Base-by-base conservation (phyloP, 2,113 vertebrate species). In the Erythrocercus mccallii region DNA sequence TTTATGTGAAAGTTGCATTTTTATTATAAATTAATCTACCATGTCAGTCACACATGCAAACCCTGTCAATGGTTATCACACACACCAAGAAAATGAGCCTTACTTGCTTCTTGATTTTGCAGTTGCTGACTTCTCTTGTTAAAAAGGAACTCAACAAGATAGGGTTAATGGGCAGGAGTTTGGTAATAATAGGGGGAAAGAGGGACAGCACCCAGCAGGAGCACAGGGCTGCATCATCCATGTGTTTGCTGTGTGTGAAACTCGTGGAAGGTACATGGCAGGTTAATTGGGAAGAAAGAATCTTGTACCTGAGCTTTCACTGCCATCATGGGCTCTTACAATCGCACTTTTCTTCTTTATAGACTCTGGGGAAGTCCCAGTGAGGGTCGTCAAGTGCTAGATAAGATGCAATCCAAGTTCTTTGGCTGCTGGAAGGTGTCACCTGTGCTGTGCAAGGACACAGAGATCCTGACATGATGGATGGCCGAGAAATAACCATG, bases 11-110 rank as follows among this genome's bases (percentile, higher is more conserved):
- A 84, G 66, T 57, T 92, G 40, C 28, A 31, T 68, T 93, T 94
- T 86, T 84, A 91, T 86, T 91, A 37, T 78, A 60, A 94, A 84
- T 84, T 86, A 92, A 94, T 92, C 65, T 81, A 64, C 92, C 12
- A 3, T 66, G 81, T 56, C 94, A 86, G 80, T 74, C 86, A 86
- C 73, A 81, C 69, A 58, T 40, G 64, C 62, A 91, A 86, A 48
- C 47, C 40, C 51, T 64, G 51, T 27, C 94, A 37, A 11, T 76
- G 77, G 80, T 45, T 77, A 78, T 81, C 65, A 30, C 31, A n/a
- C 21, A 8, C 37, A 27, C 40, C 30, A 92, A 51, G 71, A 48
- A 70, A 94, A 83, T 24, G 37, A 93, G 66, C 53, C n/a, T 61
- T 30, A 12, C 53, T 69, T 61, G 53, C 48, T 24, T 4, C 54